A percentile compares a stretch with the other conserved stretches of the same genome.
phyloP scores from a whole-genome alignment of 2,888 invertebrate genomes.

The Carabus problematicus region DNA sequence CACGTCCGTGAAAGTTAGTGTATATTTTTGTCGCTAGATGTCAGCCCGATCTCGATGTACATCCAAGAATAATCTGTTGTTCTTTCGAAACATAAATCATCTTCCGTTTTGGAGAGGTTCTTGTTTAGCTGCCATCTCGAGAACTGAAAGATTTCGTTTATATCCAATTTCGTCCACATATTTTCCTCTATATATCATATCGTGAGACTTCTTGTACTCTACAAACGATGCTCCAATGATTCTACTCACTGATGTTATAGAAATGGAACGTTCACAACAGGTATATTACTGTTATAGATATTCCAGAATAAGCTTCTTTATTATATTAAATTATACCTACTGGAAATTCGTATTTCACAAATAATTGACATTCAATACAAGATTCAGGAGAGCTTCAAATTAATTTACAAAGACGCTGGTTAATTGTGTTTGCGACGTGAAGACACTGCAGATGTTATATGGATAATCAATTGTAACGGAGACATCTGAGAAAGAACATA shows the following conservation, averaged over 20 bases:
- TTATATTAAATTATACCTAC: no score
- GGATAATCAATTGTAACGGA: no score
- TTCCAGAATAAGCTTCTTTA: no score
- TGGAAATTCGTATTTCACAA: no score
- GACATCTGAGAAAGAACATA: no score
- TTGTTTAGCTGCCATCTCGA: constrained; percentile 35
- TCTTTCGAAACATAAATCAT: constrained; percentile 41
- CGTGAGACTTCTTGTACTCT: constrained; percentile 32
- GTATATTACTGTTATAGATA: no score
- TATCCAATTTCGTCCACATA: constrained; percentile 42
- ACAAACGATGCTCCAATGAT: constrained; percentile 24
- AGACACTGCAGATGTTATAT: no score
- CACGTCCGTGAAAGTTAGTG: constrained; percentile 21
- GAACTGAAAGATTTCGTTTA: constrained; percentile 42
- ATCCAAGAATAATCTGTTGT: constrained; percentile 39
- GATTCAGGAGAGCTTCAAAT: no score
- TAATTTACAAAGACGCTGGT: no score
- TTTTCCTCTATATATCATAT: constrained; percentile 39
- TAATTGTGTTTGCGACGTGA: no score
- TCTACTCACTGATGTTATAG: constrained; percentile 23
- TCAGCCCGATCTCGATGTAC: constrained; percentile 26
- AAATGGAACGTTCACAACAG: constrained; percentile 16
- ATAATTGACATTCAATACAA: no score
- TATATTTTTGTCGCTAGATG: constrained; percentile 40
- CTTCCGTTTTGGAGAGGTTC: constrained; percentile 28